Evolutionary conservation across 2,888 invertebrate species (phyloP), one percentile per base, ranked within the genome.

Genomic region (Rhingia campestris): DNA sequence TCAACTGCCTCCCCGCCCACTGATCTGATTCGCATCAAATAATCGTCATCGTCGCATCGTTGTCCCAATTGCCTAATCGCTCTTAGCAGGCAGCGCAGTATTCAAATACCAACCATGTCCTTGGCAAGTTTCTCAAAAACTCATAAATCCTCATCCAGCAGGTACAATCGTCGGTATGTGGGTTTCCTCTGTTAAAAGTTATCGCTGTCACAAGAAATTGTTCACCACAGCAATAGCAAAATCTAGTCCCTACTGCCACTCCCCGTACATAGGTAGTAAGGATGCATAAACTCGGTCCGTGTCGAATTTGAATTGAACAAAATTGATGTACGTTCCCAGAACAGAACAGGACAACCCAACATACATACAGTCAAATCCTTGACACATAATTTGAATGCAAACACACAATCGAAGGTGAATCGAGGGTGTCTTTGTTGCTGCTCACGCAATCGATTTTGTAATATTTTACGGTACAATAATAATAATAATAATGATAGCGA

Each of bases 321-420:
- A 76, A 69, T 69, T 67, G 76, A 76, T 76, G 69, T 54, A 63
- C 39, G 41, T 12, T 66, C 33, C 54, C n/a, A 22, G 14, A 6
- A 35, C 4, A 51, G 49, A 56, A 32, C 56, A 70, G 63, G 37
- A 45, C 45, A 72, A 14, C 67, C 37, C n/a, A 35, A 43, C 33
- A 41, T 22, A 9, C 37, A 30, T 22, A 63, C 33, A 49, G 49
- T 49, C 45, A 53, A 79, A 59, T 79, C 72, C 66, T 61, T 80
- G 66, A 61, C 61, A 67, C 67, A 73, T 80, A 80, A 73, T 73
- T 80, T 66, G 66, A 80, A 80, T 73, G 66, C 73, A 73, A 80
- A 80, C 73, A 76, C 69, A 64, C 69, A 58, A 43, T 59, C 49
- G 30, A 32, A 45, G 32, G 10, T 6, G 6, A n/a, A 9, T 6